Percentiles rank a stretch among this genome's conserved stretches.
Conservation (phyloP, 2,888 invertebrate species). For the Andrena flavipes region DNA sequence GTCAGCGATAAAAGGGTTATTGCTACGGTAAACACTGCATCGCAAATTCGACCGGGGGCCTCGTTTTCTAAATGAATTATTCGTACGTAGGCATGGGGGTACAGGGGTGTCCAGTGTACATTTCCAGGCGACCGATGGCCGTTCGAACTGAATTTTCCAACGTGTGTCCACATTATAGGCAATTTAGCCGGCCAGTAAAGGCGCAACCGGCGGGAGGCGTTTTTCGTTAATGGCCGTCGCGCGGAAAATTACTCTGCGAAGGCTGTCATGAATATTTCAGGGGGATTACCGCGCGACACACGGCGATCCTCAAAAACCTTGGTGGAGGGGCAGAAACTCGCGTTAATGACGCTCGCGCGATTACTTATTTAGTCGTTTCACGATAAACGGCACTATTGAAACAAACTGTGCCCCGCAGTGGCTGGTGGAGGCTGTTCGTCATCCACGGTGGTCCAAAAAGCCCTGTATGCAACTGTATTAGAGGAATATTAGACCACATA, state of each 20-base stretch:
- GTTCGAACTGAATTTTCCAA: slow-evolving; percentile 48
- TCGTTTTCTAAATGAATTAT: slow-evolving; percentile 64
- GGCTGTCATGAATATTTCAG: slow-evolving; percentile 50
- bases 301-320: slow-evolving; percentile 31
- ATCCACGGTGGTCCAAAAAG: background rate
- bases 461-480: no score
- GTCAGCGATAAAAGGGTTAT: slow-evolving; percentile 55
- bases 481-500: no score
- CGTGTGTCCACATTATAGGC: slow-evolving; percentile 54
- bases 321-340: background rate
- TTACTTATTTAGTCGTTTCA: slow-evolving; percentile 29
- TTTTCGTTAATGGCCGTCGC: slow-evolving; percentile 48
- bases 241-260: slow-evolving; percentile 50
- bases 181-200: slow-evolving; percentile 49
- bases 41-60: slow-evolving; percentile 37
- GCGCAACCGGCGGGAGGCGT: slow-evolving; percentile 41
- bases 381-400: slow-evolving; percentile 11
- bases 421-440: background rate
- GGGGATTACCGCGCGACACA: slow-evolving; percentile 18
- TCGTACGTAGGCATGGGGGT: slow-evolving; percentile 12
- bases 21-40: slow-evolving; percentile 30
- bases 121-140: slow-evolving; percentile 10
- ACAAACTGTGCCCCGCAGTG: background rate
- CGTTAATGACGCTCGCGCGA: slow-evolving; percentile 34
- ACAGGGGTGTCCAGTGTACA: background rate